A percentile compares a stretch with the other conserved stretches of the same genome.
Evolutionary conservation across 92 coral and sea anemone species (phyloP).

Genomic region (Pocillopora meandrina): DNA sequence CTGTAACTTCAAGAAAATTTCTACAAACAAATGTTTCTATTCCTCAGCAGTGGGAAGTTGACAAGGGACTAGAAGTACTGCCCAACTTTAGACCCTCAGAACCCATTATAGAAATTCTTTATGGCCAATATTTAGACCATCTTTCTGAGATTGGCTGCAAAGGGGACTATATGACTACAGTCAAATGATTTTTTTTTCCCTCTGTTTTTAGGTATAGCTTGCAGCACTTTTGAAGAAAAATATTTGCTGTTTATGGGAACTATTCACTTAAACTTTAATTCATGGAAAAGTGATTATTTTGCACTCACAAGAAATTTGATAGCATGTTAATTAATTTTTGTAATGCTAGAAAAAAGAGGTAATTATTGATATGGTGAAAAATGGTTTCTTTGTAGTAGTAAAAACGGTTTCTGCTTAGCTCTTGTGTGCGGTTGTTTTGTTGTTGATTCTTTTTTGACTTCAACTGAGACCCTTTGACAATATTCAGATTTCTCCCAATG

Average conservation of each 20-base stretch:
- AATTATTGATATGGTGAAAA: background rate
- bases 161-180: background rate
- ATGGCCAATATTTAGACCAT: no score
- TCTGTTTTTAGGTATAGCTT: background rate
- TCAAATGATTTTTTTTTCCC: background rate
- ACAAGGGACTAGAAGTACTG: no score
- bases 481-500: background rate
- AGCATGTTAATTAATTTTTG: constrained; percentile 28
- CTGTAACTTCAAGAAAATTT: no score
- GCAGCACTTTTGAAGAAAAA: background rate
- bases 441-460: background rate
- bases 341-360: constrained; percentile 3
- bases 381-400: background rate
- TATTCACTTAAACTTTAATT: background rate
- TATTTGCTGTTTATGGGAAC: constrained; percentile 2
- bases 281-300: constrained; percentile 27
- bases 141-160: no score
- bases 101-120: no score
- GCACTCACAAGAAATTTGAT: constrained; percentile 20
- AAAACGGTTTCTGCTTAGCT: background rate
- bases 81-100: no score
- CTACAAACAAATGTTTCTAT: no score
- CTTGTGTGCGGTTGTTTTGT: background rate
- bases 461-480: background rate
- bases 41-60: no score